Conservation (phyloP, 2,797 vertebrate species). For the Centroberyx gerrardi region DNA sequence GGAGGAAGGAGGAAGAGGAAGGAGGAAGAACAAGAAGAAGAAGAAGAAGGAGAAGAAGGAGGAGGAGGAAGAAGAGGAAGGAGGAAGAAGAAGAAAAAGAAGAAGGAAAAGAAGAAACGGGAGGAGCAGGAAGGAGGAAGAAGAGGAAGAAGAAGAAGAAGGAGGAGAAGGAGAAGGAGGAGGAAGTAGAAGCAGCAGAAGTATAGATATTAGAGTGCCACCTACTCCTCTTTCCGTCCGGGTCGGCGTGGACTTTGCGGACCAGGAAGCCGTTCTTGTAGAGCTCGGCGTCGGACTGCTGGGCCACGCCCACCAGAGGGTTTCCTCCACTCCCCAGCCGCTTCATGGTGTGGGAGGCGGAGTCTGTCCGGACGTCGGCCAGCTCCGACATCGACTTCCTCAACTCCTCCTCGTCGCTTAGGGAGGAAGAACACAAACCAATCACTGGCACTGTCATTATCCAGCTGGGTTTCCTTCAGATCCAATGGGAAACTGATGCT, state of each 20-base stretch:
- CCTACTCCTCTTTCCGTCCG: constrained; percentile 95
- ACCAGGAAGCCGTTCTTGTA: constrained; percentile 95
- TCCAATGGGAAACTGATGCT: too few species aligned
- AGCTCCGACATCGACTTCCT: constrained; percentile 93
- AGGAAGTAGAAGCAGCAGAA: background rate
- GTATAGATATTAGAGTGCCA: background rate
- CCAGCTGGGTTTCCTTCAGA: too few species aligned
- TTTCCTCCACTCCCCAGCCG: constrained; percentile 90
- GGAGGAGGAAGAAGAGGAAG: too few species aligned
- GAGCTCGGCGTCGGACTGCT: constrained; percentile 90
- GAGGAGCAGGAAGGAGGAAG: too few species aligned
- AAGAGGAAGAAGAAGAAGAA: too few species aligned
- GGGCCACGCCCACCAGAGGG: constrained; percentile 92
- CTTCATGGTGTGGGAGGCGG: constrained; percentile 95
- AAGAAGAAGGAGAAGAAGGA: too few species aligned
- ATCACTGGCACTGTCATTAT: background rate
- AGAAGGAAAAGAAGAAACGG: too few species aligned
- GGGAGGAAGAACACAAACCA: background rate
- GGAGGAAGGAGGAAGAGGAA: too few species aligned
- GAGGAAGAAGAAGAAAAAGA: too few species aligned
- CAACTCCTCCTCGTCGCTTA: constrained; percentile 96
- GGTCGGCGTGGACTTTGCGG: constrained; percentile 96
- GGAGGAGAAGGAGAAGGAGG: background rate
- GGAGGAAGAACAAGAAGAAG: too few species aligned
- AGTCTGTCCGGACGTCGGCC: constrained; percentile 88